Base-by-base conservation (phyloP, 2,888 invertebrate species). In the Mechanitis messenoides region DNA sequence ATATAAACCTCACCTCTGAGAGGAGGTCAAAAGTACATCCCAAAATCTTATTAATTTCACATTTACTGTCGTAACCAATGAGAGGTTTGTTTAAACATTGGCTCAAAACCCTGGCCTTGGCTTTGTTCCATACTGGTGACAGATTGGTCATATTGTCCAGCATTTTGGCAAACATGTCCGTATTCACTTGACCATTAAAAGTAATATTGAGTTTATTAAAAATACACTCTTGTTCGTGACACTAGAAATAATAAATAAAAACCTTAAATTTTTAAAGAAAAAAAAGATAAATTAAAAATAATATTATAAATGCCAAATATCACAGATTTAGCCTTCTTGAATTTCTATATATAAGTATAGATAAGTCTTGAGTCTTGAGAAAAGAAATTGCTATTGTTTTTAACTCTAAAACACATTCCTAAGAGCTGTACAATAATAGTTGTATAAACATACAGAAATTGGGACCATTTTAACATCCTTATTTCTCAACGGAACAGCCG, bases 21-120 rank as follows among this genome's bases (percentile, higher is more conserved):
- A 89, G 71, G 0, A 87, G 79, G 71, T 89, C 89, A 35, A 87
- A 76, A 1, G 84, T 83, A 46, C 89, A 90, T 20, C 79, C 76
- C 45, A 89, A 59, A 0, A 90, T 59, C 9, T 77, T 81, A 55
- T 88, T 88, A 3, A 90, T 83, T 59, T 84, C 79, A 61, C 89
- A 89, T 0, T 75, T 79, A 1, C 71, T 76, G 0, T 74, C 74
- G 53, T 85, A 85, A 0, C 74, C 78, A 1, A 60, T 57, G 0
- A 74, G 33, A 0, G 77, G 75, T 59, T 74, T 81, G 2, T 66
- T 72, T 11, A 89, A 67, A 45, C 89, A 90, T 11, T 81, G 80
- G 1, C 84, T 85, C 20, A 84, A 63, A 0, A 84, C 89, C 33
- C 85, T 72, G 2, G 78, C 84, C 47, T 80, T 81, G 0, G 87